Evolutionary conservation across 1,140 invertebrate genomes (phyloP).

Genomic region (Drosophila littoralis): DNA sequence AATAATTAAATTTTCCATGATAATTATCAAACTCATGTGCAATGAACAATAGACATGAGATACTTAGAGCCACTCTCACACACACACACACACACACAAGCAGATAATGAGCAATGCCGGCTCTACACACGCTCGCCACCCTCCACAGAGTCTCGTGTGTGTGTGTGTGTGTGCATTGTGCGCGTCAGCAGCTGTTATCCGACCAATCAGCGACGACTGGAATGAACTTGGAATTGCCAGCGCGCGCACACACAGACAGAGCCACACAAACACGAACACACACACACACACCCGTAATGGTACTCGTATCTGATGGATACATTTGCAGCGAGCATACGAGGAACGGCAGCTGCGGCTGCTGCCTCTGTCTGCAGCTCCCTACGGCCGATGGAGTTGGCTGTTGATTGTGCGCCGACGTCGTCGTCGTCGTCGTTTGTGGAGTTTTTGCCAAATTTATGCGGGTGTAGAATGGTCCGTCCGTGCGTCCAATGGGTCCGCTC

Average conservation of each 20-base stretch:
- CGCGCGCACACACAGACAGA: background rate
- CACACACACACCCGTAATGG: background rate
- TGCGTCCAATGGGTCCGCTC: conserved; percentile 12
- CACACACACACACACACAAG: conserved; percentile 5
- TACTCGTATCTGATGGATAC: conserved; percentile 31
- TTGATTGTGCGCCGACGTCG: conserved; percentile 75
- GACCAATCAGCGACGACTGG: conserved; percentile 69
- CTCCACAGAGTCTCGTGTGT: conserved; percentile 25
- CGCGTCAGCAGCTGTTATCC: conserved; percentile 59
- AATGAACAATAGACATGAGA: conserved; percentile 18
- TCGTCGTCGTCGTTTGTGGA: conserved; percentile 51
- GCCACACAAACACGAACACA: background rate
- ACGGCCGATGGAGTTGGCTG: conserved; percentile 54
- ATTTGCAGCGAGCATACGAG: conserved; percentile 13
- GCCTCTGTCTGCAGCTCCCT: conserved; percentile 23
- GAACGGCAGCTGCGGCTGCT: background rate
- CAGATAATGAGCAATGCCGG: conserved; percentile 36
- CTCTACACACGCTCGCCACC: conserved; percentile 18
- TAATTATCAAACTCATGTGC: conserved; percentile 50
- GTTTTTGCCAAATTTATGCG: conserved; percentile 77
- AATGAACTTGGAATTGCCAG: conserved; percentile 52
- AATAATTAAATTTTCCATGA: conserved; percentile 71
- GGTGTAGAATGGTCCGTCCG: conserved; percentile 51
- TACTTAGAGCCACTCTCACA: conserved; percentile 15
- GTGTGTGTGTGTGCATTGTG: conserved; percentile 19